A percentile compares a stretch with the other conserved stretches of the same genome.
Evolutionary conservation across 2,888 invertebrate genomes (phyloP).

Genomic region (Itoplectis maculator): DNA sequence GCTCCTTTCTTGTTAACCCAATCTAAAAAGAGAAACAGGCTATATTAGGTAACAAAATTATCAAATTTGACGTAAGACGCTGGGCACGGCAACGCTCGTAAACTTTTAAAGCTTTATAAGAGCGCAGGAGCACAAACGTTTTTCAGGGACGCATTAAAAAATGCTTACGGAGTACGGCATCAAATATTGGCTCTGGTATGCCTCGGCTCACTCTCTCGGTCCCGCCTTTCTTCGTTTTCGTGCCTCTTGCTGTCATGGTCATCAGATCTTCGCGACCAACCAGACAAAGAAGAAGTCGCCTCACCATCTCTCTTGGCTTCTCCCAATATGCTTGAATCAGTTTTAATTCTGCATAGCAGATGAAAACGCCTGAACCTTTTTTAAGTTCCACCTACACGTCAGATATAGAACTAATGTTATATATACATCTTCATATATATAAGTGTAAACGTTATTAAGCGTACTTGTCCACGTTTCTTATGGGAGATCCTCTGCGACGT

Average conservation of each 20-base stretch:
- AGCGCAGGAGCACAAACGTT: neutral
- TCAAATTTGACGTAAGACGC: neutral
- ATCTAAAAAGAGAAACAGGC: neutral
- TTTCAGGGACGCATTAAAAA: neutral
- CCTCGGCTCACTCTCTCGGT: neutral
- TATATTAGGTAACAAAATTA: neutral
- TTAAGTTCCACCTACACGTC: neutral
- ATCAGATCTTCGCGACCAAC: neutral
- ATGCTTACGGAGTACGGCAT: neutral
- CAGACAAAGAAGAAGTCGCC: neutral
- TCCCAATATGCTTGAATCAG: neutral
- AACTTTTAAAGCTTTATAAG: neutral
- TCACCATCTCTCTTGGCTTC: neutral
- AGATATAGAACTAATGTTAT: neutral
- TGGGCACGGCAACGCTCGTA: neutral
- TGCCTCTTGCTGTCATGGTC: neutral
- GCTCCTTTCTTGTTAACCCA: neutral
- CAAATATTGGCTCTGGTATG: neutral
- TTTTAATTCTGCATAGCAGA: neutral
- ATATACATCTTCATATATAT: neutral
- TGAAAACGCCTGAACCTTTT: neutral
- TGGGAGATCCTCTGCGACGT: neutral
- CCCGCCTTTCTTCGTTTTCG: neutral
- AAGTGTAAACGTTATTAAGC: neutral
- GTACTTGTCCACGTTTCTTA: neutral